Percentiles rank a stretch among this genome's conserved stretches.
These are phyloP conservation scores for Acanthopleura granulata DNA, from an alignment of 2,888 invertebrate species.

Conservation along the genomic window DNA sequence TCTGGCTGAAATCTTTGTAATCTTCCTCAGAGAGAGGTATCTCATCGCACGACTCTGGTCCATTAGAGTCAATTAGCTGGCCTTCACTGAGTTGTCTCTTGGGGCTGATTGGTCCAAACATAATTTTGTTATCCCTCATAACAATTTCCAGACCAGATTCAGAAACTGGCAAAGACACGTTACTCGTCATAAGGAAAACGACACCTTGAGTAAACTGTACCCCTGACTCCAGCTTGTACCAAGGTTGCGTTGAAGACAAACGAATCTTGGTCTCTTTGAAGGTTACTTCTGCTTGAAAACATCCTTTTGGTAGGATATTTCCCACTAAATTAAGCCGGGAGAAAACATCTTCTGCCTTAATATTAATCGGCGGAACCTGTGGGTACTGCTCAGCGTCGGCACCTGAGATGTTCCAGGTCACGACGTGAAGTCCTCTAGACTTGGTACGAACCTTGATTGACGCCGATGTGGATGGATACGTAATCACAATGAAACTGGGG, in stretches of 20 bases:
- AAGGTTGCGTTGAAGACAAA: constrained; percentile 16
- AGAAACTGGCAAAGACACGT: constrained; percentile 12
- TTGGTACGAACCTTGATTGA: neutral
- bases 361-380: neutral
- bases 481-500: neutral
- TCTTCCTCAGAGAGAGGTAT: constrained; percentile 2
- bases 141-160: constrained; percentile 1
- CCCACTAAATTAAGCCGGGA: neutral
- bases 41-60: neutral
- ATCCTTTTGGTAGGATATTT: neutral
- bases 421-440: neutral
- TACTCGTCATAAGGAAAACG: neutral
- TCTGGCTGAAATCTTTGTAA: neutral
- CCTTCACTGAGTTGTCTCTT: neutral
- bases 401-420: neutral
- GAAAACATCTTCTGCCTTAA: constrained; percentile 14
- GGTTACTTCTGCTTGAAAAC: neutral
- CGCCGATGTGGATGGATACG: neutral
- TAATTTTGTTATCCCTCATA: neutral
- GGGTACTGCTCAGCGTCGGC: neutral
- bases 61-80: neutral
- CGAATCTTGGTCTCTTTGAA: neutral
- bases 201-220: constrained; percentile 14
- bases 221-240: neutral
- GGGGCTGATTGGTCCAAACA: constrained; percentile 6